Base-by-base conservation (phyloP, 2,888 invertebrate species). In the Terebella lapidaria region DNA sequence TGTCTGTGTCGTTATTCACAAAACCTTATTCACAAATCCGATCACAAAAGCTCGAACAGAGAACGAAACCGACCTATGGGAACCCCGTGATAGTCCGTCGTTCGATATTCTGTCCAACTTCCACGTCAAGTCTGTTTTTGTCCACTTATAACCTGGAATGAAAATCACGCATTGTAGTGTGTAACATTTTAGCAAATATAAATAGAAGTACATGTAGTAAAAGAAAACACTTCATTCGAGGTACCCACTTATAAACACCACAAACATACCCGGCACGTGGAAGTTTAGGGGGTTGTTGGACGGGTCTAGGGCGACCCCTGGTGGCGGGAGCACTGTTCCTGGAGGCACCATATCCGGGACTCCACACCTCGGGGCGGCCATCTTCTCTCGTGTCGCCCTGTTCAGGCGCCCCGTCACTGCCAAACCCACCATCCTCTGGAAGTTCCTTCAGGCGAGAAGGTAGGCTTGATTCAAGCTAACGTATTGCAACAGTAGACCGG, bases 321-420 rank as follows among this genome's bases (percentile, higher is more conserved):
- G 25, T 22, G 51, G 51, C n/a, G 52, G 49, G 5, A 47, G 5
- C 5, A 24, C 45, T 3, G 24, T 47, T 26, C 18, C 5, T 5
- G 56, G 5, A 5, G 56, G 25, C 52, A 22, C 45, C 25, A 10
- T 5, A 25, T 78, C 76, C 20, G 73, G 71, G 27, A 75, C 60
- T 5, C 76, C 77, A 66, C 78, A 78, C 4, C 78, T 64, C 3
- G 76, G 77, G 15, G 66, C 64, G 52, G 64, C 46, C 76, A 79
- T 78, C 65, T 71, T 72, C 1, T 58, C 52, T 0, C 71, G 24
- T 0, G 78, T 79, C 4, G 45, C 58, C 18, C 58, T 29, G 58
- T 77, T 71, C 28, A 79, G 59, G 18, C 56, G 28, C 0, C 78
- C 78, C 1, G 76, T 75, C 51, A 63, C 68, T 3, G 63, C 63